Percentiles rank a stretch among this genome's conserved stretches.
Conservation (phyloP, 1,140 invertebrate genomes). For the Zaprionus inermis region DNA sequence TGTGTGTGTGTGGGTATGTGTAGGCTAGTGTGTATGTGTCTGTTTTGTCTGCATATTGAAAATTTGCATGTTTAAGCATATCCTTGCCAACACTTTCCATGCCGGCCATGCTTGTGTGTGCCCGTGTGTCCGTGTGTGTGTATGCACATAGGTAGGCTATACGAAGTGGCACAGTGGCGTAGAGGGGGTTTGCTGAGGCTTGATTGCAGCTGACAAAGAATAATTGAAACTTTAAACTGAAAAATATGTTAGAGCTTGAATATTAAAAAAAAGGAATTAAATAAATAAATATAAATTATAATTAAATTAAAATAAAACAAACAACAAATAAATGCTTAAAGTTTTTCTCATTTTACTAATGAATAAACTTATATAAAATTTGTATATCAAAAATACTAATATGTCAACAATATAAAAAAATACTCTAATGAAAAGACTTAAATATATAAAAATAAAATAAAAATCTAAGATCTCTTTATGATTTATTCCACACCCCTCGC, state of each 20-base stretch:
- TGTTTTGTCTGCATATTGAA: conserved; percentile 81
- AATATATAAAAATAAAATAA: conserved; percentile 7
- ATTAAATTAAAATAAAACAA: neutral
- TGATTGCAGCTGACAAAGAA: neutral
- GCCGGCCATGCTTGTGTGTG: conserved; percentile 50
- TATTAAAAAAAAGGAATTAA: neutral
- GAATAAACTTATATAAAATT: too few relatives aligned
- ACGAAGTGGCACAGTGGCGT: conserved; percentile 9
- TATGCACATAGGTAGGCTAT: conserved; percentile 1
- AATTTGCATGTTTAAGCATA: conserved; percentile 83
- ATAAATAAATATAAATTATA: neutral
- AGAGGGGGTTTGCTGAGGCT: neutral
- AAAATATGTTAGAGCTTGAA: too few relatives aligned
- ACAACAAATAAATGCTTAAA: too few relatives aligned
- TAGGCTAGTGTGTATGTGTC: conserved; percentile 27
- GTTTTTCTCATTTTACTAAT: too few relatives aligned
- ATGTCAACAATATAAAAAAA: too few relatives aligned
- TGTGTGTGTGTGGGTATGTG: neutral
- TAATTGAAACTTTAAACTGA: too few relatives aligned
- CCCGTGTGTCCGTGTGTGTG: neutral
- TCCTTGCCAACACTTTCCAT: conserved; percentile 79
- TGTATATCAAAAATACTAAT: too few relatives aligned
- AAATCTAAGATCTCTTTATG: conserved; percentile 31
- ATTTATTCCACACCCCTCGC: neutral
- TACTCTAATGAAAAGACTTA: neutral